Conservation (phyloP, 2,888 invertebrate genomes). For the Scaptomyza reducta region DNA sequence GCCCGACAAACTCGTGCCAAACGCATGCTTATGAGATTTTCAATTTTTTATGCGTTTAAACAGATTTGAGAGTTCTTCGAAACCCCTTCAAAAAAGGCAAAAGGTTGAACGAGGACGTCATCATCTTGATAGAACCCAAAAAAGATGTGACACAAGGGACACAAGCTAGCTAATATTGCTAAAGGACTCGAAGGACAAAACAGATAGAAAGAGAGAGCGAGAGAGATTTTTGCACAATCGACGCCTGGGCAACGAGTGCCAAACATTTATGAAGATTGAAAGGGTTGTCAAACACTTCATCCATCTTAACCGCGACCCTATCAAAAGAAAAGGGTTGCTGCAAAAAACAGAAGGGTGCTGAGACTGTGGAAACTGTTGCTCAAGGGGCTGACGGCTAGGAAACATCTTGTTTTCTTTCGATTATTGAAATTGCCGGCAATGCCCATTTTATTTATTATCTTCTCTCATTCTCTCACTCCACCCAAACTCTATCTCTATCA, state of each 20-base stretch:
- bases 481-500: slow-evolving; percentile 16
- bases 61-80: slow-evolving; percentile 67
- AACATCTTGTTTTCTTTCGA: slow-evolving; percentile 82
- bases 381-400: slow-evolving; percentile 27
- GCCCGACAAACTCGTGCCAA: slow-evolving; percentile 56
- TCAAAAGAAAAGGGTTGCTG: slow-evolving; percentile 11
- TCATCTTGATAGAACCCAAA: slow-evolving; percentile 72
- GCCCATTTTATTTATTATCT: slow-evolving; percentile 61
- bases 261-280: slow-evolving; percentile 83
- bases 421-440: slow-evolving; percentile 74
- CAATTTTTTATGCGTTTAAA: slow-evolving; percentile 81
- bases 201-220: slow-evolving; percentile 23
- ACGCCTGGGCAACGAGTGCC: slow-evolving; percentile 68
- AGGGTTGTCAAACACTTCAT: slow-evolving; percentile 83
- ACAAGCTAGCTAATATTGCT: slow-evolving; percentile 69
- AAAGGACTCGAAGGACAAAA: slow-evolving; percentile 27
- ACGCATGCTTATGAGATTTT: slow-evolving; percentile 82
- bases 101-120: slow-evolving; percentile 50
- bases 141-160: slow-evolving; percentile 77
- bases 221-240: slow-evolving; percentile 46
- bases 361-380: slow-evolving; percentile 50
- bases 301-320: slow-evolving; percentile 68
- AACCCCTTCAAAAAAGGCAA: slow-evolving; percentile 47
- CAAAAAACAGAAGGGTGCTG: slow-evolving; percentile 46
- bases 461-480: slow-evolving; percentile 7